Evolutionary conservation across 1,140 invertebrate genomes (phyloP), one percentile per base, ranked within the genome.

Genomic region (Drosophila burlai): DNA sequence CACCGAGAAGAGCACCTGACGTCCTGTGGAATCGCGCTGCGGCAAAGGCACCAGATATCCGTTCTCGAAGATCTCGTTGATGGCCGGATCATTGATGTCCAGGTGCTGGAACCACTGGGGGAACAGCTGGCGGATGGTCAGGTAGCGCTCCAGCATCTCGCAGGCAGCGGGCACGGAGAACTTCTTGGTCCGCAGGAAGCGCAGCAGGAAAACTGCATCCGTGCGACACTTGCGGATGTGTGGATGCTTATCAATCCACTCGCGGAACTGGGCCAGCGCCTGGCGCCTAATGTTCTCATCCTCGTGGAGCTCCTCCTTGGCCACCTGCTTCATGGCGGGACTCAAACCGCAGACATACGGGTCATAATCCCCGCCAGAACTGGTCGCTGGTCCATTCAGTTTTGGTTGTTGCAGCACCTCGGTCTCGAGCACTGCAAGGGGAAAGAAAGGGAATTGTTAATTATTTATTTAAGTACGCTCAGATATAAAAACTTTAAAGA

Each of bases 141-240:
- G 94, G 87, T 98, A 98, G 16, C 96, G 95, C 89, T 98, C 96
- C 49, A 98, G 93, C 95, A 98, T 97, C 52, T 97, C 95, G 82
- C 97, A 97, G 0, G 97, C 96, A 82, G 96, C 94, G 0, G 96
- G 96, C 16, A 98, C 94, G 43, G 96, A 96, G 91, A 97, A 98
- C 91, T 98, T 98, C 91, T 97, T 97, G 3, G 96, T 97, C 16
- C 97, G 94, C 1, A 98, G 94, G 85, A 98, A 98, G 46, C 97
- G 94, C 18, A 98, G 93, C 15, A 98, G 94, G 86, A 98, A 98
- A 11, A 95, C 94, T 0, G 96, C 93, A 93, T 98, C 96, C 50
- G 95, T 97, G 50, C 96, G 94, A 91, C 96, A 97, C 73, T 94
- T 95, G 75, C 95, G 96, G 36, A 97, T 97, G 13, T 94, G 93